phyloP scores from a whole-genome alignment of 2,113 vertebrate genomes.

The Tenebrosternarchus preto region DNA sequence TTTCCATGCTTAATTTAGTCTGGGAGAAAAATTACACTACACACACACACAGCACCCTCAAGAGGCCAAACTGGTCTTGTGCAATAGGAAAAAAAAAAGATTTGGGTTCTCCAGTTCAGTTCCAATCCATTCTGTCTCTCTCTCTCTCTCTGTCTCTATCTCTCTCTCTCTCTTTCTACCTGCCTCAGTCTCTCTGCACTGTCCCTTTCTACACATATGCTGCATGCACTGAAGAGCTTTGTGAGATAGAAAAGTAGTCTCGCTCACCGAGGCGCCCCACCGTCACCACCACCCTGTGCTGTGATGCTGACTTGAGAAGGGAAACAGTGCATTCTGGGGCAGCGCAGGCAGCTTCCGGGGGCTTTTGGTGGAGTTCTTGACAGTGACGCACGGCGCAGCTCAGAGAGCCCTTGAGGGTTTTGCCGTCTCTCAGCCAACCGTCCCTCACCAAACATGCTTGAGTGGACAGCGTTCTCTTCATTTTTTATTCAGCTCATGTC shows the following conservation, averaged over 20 bases:
- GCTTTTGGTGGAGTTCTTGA: conserved; percentile 55
- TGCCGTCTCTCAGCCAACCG: conserved; percentile 23
- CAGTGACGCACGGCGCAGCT: conserved; percentile 65
- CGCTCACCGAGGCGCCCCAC: conserved; percentile 14
- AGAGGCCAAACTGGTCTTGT: conserved; percentile 61
- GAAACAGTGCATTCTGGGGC: conserved; percentile 47
- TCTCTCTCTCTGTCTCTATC: conserved; percentile 45
- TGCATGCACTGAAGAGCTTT: conserved; percentile 27
- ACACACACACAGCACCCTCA: conserved; percentile 75
- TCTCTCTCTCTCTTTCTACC: not conserved
- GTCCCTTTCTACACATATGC: conserved; percentile 13
- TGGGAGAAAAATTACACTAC: conserved; percentile 35
- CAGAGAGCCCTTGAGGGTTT: conserved; percentile 51
- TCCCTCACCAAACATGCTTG: conserved; percentile 13
- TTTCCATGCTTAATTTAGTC: conserved; percentile 71
- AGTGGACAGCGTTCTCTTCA: not conserved
- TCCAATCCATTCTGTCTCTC: conserved; percentile 43
- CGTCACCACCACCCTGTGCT: no score
- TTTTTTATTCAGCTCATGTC: not conserved
- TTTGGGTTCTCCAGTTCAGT: not conserved
- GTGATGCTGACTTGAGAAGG: no score
- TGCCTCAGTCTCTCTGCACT: conserved; percentile 3
- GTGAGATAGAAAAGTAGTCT: conserved; percentile 52
- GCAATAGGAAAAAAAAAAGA: conserved; percentile 53
- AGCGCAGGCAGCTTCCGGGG: conserved; percentile 22